phyloP scores from a whole-genome alignment of 2,113 vertebrate species.

The Dasyprocta punctata region DNA sequence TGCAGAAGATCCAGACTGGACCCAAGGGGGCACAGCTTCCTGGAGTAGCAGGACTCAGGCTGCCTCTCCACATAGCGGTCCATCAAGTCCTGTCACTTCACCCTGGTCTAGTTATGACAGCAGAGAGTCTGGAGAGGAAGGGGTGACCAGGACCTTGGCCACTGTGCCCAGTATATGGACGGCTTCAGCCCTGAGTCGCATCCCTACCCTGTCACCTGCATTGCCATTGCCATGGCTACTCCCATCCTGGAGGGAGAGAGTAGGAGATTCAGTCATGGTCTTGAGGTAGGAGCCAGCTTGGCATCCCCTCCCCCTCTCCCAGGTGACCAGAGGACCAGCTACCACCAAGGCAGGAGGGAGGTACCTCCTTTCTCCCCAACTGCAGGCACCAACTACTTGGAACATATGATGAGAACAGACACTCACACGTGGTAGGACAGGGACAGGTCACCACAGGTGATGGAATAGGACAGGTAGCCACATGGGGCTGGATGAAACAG shows the following conservation, averaged over 20 bases:
- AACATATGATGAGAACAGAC: background rate
- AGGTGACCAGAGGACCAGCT: background rate
- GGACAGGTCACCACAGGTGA: background rate
- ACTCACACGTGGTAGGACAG: background rate
- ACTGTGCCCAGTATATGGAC: background rate
- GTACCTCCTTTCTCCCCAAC: background rate
- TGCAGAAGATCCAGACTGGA: no score
- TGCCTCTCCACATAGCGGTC: background rate
- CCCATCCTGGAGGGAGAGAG: background rate
- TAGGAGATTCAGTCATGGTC: background rate
- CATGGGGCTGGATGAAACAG: background rate
- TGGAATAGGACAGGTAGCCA: background rate
- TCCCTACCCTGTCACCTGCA: background rate
- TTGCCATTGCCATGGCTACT: background rate
- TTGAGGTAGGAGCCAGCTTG: no score
- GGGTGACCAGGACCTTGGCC: background rate
- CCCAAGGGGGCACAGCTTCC: background rate
- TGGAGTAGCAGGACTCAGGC: no score
- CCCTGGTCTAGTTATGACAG: background rate
- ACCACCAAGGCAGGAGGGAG: background rate
- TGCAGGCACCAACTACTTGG: background rate
- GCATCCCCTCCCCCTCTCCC: no score
- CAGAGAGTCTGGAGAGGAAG: background rate
- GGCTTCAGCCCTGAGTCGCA: background rate
- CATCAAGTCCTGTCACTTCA: background rate